These are phyloP conservation scores for Brenthis ino DNA, from an alignment of 2,888 invertebrate genomes.

Conservation along the genomic window DNA sequence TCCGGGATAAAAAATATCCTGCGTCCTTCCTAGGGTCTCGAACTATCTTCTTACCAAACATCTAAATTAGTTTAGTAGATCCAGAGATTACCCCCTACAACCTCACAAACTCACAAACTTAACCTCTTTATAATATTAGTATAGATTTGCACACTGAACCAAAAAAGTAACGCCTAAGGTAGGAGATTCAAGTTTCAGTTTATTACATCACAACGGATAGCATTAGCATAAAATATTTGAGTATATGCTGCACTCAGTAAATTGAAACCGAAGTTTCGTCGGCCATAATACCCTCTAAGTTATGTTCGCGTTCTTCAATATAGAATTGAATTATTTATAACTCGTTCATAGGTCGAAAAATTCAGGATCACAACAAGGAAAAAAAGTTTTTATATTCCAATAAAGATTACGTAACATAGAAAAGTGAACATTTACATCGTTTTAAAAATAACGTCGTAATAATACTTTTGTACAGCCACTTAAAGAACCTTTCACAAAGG, in stretches of 20 bases:
- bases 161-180: conserved; percentile 34
- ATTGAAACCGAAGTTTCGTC: conserved; percentile 41
- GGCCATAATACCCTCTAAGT: conserved; percentile 28
- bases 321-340: conserved; percentile 33
- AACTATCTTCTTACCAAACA: too few relatives aligned
- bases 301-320: conserved; percentile 13
- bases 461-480: conserved; percentile 15
- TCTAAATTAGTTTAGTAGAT: too few relatives aligned
- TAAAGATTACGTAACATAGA: not conserved
- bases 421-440: not conserved
- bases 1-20: too few relatives aligned
- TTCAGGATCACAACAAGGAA: not conserved
- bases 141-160: not conserved
- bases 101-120: too few relatives aligned
- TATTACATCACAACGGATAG: conserved; percentile 47
- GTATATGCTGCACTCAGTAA: conserved; percentile 43
- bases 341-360: conserved; percentile 9
- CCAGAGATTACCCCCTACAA: too few relatives aligned
- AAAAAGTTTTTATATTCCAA: not conserved
- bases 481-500: conserved; percentile 26
- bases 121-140: too few relatives aligned
- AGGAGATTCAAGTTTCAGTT: conserved; percentile 44
- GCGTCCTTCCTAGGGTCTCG: too few relatives aligned
- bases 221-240: conserved; percentile 50
- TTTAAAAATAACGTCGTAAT: not conserved